Percentiles rank a stretch among this genome's conserved stretches.
Conservation (phyloP, 2,888 invertebrate species). For the Tiliacea aurago region DNA sequence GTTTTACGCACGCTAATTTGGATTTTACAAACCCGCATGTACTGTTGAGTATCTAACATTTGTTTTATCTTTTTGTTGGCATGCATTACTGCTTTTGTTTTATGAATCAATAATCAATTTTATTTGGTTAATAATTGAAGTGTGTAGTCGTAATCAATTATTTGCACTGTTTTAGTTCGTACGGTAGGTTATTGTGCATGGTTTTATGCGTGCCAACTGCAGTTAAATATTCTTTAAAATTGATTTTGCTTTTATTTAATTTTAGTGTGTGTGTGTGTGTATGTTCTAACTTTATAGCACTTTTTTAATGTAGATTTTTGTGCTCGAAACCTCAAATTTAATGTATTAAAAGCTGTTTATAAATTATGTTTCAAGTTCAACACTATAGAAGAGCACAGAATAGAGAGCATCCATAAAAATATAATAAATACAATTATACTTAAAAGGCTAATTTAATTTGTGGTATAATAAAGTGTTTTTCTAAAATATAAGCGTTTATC, state of each 20-base stretch:
- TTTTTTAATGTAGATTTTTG: slow-evolving; percentile 4
- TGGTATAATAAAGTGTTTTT: not conserved
- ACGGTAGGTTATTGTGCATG: slow-evolving; percentile 29
- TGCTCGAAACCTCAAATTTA: not conserved
- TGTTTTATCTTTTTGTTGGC: slow-evolving; percentile 23
- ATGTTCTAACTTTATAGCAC: slow-evolving; percentile 8
- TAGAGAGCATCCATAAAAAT: not conserved
- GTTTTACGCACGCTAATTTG: slow-evolving; percentile 70
- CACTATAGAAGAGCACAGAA: not conserved
- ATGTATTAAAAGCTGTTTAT: not conserved
- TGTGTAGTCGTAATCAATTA: slow-evolving; percentile 10
- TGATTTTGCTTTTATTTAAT: slow-evolving; percentile 16
- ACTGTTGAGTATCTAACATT: slow-evolving; percentile 33
- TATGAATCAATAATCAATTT: slow-evolving; percentile 10
- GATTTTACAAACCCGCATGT: slow-evolving; percentile 71
- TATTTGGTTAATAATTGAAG: not conserved
- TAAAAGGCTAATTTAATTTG: not conserved
- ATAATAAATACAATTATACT: no score
- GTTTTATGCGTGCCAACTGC: not conserved
- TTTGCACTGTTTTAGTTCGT: not conserved
- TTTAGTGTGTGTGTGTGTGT: slow-evolving; percentile 20
- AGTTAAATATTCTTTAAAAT: slow-evolving; percentile 17
- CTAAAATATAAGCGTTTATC: not conserved
- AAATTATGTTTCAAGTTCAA: not conserved
- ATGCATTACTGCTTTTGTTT: slow-evolving; percentile 32